Percentiles rank a stretch among this genome's conserved stretches.
These are phyloP conservation scores for Noctua comes DNA, from an alignment of 2,888 invertebrate species.

Conservation along the genomic window DNA sequence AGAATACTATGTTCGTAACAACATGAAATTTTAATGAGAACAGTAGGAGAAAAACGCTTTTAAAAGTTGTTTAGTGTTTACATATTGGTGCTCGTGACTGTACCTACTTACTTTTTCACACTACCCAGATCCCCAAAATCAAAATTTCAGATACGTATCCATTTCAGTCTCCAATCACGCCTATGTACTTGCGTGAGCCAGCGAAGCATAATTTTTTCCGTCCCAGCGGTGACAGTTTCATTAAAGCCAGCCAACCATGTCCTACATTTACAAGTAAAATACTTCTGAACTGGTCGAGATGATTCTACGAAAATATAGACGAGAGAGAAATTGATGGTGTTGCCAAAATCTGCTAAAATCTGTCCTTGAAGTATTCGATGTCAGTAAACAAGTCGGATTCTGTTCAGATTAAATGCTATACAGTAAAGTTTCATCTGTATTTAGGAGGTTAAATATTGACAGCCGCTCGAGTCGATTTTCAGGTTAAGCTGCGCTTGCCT, in stretches of 20 bases:
- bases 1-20: too few relatives aligned
- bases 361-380: neutral
- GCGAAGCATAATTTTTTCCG: constrained; percentile 63
- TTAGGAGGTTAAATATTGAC: neutral
- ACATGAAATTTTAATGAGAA: too few relatives aligned
- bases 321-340: constrained; percentile 4
- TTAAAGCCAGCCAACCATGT: constrained; percentile 67
- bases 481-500: neutral
- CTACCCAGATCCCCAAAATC: constrained; percentile 14
- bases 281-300: constrained; percentile 53
- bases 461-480: neutral
- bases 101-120: neutral
- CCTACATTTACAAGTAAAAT: constrained; percentile 69
- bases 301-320: constrained; percentile 52
- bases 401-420: neutral
- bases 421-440: neutral
- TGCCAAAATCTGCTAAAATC: neutral
- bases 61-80: too few relatives aligned
- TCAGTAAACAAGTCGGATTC: neutral
- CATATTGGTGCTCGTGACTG: too few relatives aligned
- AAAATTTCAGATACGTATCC: constrained; percentile 39
- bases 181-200: constrained; percentile 55
- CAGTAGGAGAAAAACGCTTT: too few relatives aligned
- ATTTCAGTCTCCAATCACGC: constrained; percentile 50
- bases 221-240: constrained; percentile 70